These are phyloP conservation scores for Isaurus tuberculatus DNA, from an alignment of 92 coral and sea anemone genomes.

Conservation along the genomic window DNA sequence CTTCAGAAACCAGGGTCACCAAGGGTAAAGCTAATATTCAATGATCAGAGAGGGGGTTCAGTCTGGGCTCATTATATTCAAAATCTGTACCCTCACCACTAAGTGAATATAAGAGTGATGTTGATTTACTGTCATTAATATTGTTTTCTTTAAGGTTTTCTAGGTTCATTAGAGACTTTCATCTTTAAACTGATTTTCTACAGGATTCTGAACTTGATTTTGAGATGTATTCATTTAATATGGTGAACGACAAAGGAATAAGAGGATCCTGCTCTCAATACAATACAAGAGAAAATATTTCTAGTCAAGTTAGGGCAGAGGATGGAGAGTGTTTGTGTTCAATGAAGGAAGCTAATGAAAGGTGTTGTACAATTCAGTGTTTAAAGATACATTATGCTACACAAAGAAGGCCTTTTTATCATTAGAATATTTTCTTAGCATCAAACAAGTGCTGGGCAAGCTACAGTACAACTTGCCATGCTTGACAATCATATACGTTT, in stretches of 20 bases:
- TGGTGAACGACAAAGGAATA: conserved; percentile 69
- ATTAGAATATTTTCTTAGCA: too few species aligned
- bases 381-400: neutral
- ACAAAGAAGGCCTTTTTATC: neutral
- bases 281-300: conserved; percentile 68
- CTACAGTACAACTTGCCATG: too few species aligned
- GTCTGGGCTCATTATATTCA: too few species aligned
- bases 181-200: neutral
- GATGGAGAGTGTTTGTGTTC: conserved; percentile 48
- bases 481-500: too few species aligned
- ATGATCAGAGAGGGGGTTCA: too few species aligned
- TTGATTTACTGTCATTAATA: too few species aligned
- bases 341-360: conserved; percentile 51
- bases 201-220: conserved; percentile 57
- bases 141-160: neutral
- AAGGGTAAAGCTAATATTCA: too few species aligned
- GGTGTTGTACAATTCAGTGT: conserved; percentile 21
- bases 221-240: conserved; percentile 60
- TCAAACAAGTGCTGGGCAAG: too few species aligned
- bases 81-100: too few species aligned
- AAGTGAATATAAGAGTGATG: too few species aligned
- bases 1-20: too few species aligned
- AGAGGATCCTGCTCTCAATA: conserved; percentile 84
- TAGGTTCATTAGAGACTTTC: neutral
- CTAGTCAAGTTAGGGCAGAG: conserved; percentile 59